A percentile compares a stretch with the other conserved stretches of the same genome.
Evolutionary conservation across 2,113 vertebrate species (phyloP).

Genomic region (Plestiodon gilberti): DNA sequence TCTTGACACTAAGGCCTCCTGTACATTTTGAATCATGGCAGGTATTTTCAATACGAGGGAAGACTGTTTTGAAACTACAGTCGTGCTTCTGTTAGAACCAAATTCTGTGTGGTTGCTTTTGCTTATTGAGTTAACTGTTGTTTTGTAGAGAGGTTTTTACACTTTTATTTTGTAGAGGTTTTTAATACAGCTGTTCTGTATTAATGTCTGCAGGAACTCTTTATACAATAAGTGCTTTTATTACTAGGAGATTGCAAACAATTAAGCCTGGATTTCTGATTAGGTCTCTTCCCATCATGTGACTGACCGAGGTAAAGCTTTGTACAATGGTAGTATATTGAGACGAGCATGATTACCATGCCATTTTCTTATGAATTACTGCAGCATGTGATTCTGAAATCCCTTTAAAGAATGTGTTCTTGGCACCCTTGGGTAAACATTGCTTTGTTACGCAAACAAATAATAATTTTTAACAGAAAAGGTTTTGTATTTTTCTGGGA

Average conservation of each 20-base stretch:
- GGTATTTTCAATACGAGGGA: not conserved
- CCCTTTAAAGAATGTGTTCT: constrained; percentile 25
- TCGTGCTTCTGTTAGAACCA: not conserved
- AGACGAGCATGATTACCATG: constrained; percentile 27
- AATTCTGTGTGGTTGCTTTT: too few relatives aligned
- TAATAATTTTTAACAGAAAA: constrained; percentile 42
- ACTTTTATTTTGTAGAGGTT: not conserved
- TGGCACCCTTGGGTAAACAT: not conserved
- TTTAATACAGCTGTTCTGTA: not conserved
- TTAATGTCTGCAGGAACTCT: constrained; percentile 18
- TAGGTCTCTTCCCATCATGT: constrained; percentile 29
- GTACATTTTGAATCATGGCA: not conserved
- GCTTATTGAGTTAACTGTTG: not conserved
- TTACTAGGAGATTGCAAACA: not conserved
- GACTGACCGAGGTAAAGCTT: constrained; percentile 41
- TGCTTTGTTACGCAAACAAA: constrained; percentile 16
- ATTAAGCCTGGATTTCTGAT: constrained; percentile 36
- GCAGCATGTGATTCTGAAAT: constrained; percentile 26
- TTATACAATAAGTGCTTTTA: not conserved
- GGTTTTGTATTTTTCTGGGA: constrained; percentile 3
- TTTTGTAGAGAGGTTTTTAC: not conserved
- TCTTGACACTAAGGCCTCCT: not conserved
- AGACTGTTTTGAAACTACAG: not conserved
- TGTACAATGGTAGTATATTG: constrained; percentile 22
- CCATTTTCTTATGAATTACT: constrained; percentile 37